Conservation (phyloP, 2,888 invertebrate genomes). For the Phragmatobia fuliginosa region DNA sequence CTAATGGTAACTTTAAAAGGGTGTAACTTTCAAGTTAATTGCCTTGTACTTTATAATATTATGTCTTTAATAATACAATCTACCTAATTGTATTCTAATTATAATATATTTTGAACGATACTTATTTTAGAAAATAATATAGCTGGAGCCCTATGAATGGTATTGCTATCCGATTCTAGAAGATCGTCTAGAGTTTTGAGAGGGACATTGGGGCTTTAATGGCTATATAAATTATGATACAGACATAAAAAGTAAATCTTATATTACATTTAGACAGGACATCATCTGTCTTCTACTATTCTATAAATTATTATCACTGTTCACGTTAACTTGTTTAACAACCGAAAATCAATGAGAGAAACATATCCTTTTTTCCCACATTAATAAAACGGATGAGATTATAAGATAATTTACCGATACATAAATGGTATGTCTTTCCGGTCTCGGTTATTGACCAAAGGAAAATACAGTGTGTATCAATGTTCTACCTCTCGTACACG, state of each 20-base stretch:
- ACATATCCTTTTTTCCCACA: conserved; percentile 2
- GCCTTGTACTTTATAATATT: too few relatives aligned
- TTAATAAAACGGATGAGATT: conserved; percentile 5
- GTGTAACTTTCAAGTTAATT: too few relatives aligned
- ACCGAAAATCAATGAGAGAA: neutral
- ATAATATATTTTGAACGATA: too few relatives aligned
- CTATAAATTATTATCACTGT: neutral
- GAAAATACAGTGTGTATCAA: conserved; percentile 21
- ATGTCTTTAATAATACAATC: too few relatives aligned
- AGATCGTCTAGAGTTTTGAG: too few relatives aligned
- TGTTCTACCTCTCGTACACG: conserved; percentile 20
- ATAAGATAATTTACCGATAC: conserved; percentile 14
- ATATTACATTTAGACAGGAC: neutral
- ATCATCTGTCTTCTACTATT: neutral
- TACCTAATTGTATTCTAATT: too few relatives aligned
- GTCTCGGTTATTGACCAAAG: conserved; percentile 8
- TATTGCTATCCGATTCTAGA: neutral
- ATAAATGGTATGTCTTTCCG: conserved; percentile 32
- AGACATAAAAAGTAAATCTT: neutral
- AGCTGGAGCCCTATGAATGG: neutral
- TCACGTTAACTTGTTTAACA: neutral
- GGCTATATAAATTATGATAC: neutral
- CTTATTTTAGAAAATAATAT: too few relatives aligned
- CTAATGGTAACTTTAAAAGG: too few relatives aligned
- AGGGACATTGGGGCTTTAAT: neutral